phyloP scores from a whole-genome alignment of 2,113 vertebrate species.

The Capreolus pygargus region DNA sequence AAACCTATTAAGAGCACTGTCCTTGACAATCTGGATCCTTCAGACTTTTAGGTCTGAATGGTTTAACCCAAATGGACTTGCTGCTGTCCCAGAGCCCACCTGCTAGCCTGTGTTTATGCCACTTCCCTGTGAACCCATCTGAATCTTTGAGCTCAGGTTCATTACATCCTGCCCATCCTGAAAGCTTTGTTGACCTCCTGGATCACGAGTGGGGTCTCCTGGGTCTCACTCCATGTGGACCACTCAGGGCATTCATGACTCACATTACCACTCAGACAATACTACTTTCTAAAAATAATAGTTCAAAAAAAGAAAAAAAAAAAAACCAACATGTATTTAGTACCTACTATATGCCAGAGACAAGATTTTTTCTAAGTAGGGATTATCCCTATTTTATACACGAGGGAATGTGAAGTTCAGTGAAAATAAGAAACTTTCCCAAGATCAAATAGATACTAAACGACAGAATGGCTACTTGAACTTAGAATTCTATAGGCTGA shows the following conservation, averaged over 20 bases:
- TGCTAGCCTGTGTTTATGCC: background rate
- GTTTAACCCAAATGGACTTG: background rate
- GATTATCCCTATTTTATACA: background rate
- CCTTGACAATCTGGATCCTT: background rate
- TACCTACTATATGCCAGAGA: background rate
- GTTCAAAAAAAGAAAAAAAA: background rate
- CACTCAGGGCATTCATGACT: background rate
- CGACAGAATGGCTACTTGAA: background rate
- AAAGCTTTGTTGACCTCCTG: background rate
- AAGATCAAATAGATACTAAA: background rate
- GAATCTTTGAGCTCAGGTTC: background rate
- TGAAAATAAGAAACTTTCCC: background rate
- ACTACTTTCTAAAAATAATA: background rate
- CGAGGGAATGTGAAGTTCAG: background rate
- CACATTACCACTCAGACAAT: background rate
- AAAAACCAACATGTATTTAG: background rate
- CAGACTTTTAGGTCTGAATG: background rate
- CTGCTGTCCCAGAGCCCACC: background rate
- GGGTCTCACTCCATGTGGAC: background rate
- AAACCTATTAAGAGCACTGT: background rate
- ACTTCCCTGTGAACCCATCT: conserved; percentile 3
- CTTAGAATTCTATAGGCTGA: background rate
- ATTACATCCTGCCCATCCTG: background rate
- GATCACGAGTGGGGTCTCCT: background rate
- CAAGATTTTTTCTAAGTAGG: background rate